Evolutionary conservation across 2,888 invertebrate genomes (phyloP), one percentile per base, ranked within the genome.

Genomic region (Leptopilina myrica): DNA sequence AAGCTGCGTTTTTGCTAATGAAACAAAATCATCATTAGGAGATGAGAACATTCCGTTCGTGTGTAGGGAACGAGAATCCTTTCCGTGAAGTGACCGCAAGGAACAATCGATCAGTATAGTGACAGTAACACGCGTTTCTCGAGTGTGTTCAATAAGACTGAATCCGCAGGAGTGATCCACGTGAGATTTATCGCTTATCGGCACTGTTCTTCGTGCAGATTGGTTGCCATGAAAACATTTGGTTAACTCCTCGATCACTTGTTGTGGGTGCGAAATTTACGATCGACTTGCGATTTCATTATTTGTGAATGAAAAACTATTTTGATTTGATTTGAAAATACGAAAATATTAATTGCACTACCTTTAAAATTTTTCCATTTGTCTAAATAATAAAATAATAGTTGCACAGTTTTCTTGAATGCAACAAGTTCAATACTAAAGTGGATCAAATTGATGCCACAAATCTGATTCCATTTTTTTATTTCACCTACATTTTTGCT

Each of bases 61-160:
- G 49, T 49, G 20, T 82, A 81, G 82, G 84, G 81, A 77, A 78
- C 78, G 79, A 81, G 79, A 81, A 82, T 84, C 83, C 33, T 81
- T 79, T 83, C 80, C 80, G 78, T 73, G 85, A 84, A 83, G 87
- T 86, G 84, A 83, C 86, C 86, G 85, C 84, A 84, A 82, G 83
- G 79, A 78, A 65, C 88, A 86, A 89, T 90, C 89, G 89, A 89
- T 90, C 89, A 90, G 89, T 78, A 80, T 81, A 82, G 84, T 89
- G 89, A 90, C 89, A 89, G 86, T 86, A 88, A 89, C 87, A 88
- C 87, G 87, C 87, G 85, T 81, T 85, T 86, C 86, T 85, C 86
- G 33, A 86, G 87, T 86, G 86, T 85, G 86, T 86, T 84, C 86
- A 84, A 77, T 73, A 77, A 83, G 79, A 82, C 80, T 83, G 84